A percentile compares a stretch with the other conserved stretches of the same genome.
Conservation (phyloP, 2,113 vertebrate genomes). For the Zootoca vivipara region DNA sequence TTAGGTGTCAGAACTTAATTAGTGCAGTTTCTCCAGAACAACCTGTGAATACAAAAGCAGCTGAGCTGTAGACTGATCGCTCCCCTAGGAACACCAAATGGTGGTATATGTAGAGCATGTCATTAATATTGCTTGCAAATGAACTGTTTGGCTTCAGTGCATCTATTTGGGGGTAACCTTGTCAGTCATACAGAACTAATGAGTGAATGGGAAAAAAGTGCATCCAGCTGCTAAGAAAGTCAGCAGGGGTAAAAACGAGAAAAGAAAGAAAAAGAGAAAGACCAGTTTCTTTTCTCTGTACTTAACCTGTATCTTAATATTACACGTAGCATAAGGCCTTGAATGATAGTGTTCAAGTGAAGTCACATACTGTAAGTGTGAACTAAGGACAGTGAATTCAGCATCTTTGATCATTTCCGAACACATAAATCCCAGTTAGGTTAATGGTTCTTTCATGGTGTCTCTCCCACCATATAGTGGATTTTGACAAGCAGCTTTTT, state of each 20-base stretch:
- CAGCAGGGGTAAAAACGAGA: not conserved
- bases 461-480: not conserved
- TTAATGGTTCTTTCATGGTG: not conserved
- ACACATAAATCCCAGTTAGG: not conserved
- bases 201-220: constrained; percentile 55
- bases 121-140: constrained; percentile 73
- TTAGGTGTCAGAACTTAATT: constrained; percentile 25
- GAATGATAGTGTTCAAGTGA: constrained; percentile 28
- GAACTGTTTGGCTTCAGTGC: constrained; percentile 43
- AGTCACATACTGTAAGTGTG: constrained; percentile 37
- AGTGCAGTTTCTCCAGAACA: constrained; percentile 49
- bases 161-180: constrained; percentile 58
- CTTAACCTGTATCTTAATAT: not conserved
- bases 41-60: constrained; percentile 46
- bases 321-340: constrained; percentile 27
- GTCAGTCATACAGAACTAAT: constrained; percentile 57
- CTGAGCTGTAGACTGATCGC: constrained; percentile 38
- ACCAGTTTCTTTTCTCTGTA: not conserved
- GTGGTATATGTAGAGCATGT: constrained; percentile 52
- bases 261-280: constrained; percentile 1
- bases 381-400: constrained; percentile 24
- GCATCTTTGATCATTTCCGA: constrained; percentile 26
- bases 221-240: constrained; percentile 55
- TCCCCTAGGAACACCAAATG: constrained; percentile 64
- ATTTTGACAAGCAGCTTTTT: not conserved